A percentile compares a stretch with the other conserved stretches of the same genome.
These are phyloP conservation scores for Aythya fuligula DNA, from an alignment of 2,797 vertebrate species.

Conservation along the genomic window DNA sequence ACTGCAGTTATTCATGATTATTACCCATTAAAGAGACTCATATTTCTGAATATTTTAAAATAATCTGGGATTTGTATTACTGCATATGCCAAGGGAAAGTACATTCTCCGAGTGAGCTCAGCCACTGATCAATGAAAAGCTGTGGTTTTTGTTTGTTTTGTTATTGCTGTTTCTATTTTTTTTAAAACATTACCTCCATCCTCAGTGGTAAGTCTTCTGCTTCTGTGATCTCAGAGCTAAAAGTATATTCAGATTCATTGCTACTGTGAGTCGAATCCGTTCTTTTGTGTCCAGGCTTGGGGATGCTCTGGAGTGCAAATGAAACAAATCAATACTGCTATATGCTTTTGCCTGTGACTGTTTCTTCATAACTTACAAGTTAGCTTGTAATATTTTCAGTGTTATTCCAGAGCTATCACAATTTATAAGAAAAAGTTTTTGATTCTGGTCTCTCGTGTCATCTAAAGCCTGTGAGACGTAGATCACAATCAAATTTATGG, in stretches of 20 bases:
- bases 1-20: background rate
- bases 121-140: background rate
- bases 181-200: slow-evolving; percentile 82
- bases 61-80: background rate
- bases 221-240: slow-evolving; percentile 93
- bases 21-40: background rate
- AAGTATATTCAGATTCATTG: slow-evolving; percentile 98
- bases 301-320: slow-evolving; percentile 81
- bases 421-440: background rate
- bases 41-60: background rate
- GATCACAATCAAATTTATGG: background rate
- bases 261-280: slow-evolving; percentile 98
- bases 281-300: slow-evolving; percentile 94
- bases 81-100: background rate
- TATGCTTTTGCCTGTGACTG: background rate
- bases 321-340: background rate
- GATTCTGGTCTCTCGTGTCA: background rate
- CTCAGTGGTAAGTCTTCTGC: slow-evolving; percentile 88
- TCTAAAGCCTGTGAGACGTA: background rate
- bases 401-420: background rate
- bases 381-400: background rate
- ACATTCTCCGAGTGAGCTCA: background rate
- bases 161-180: background rate
- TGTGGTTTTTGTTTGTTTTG: background rate
- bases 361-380: background rate